A percentile compares a stretch with the other conserved stretches of the same genome.
Conservation (phyloP, 2,113 vertebrate genomes). For the Xenopus laevis region DNA sequence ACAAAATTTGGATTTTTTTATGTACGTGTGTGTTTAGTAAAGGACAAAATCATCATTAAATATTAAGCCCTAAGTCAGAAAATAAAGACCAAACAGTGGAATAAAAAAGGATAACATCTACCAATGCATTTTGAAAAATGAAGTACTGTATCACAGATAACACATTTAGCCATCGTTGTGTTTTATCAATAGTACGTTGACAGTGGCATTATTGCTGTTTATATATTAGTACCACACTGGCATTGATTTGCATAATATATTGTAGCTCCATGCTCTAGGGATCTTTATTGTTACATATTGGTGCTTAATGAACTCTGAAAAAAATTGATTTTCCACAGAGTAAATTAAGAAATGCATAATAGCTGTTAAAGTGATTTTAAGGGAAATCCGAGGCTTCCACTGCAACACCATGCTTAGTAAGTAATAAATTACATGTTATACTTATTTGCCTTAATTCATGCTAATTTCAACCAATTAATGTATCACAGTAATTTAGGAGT, state of each 20-base stretch:
- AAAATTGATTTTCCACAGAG: slow-evolving; percentile 99
- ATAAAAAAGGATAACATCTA: neutral
- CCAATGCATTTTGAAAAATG: neutral
- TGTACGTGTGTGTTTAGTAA: no score
- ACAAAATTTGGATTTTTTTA: no score
- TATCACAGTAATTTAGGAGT: slow-evolving; percentile 95
- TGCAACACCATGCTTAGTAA: slow-evolving; percentile 96
- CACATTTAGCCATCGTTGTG: slow-evolving; percentile 57
- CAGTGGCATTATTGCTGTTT: slow-evolving; percentile 91
- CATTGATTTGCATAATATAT: slow-evolving; percentile 97
- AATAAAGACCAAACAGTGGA: no score
- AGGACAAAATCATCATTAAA: no score
- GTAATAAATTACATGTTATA: slow-evolving; percentile 99
- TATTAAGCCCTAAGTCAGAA: no score
- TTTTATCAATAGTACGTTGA: slow-evolving; percentile 79
- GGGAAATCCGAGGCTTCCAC: slow-evolving; percentile 97
- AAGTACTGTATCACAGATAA: slow-evolving; percentile 3
- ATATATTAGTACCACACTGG: slow-evolving; percentile 87
- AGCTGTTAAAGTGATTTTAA: slow-evolving; percentile 99
- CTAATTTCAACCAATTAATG: slow-evolving; percentile 99
- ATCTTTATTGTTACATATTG: slow-evolving; percentile 98
- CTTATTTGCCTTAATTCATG: slow-evolving; percentile 99
- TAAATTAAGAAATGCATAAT: slow-evolving; percentile 99
- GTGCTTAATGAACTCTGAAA: slow-evolving; percentile 99
- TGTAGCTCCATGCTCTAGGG: slow-evolving; percentile 88